Evolutionary conservation across 2,888 invertebrate species (phyloP).

Genomic region (Epiblema foenella): DNA sequence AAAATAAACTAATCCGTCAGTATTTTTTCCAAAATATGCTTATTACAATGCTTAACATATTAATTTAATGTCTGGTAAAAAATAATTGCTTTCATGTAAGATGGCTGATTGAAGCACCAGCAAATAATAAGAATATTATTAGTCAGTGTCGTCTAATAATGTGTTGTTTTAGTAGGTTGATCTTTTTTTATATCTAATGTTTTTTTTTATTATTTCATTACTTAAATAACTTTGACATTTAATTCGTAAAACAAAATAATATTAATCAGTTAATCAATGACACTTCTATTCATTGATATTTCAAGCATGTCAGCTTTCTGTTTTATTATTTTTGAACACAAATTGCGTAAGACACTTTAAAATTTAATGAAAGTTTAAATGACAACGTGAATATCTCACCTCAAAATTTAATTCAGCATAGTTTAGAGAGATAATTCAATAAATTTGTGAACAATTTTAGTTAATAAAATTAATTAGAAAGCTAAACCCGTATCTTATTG

Average conservation of each 20-base stretch:
- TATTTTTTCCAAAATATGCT: too few relatives aligned
- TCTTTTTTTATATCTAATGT: too few relatives aligned
- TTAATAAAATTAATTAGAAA: constrained; percentile 64
- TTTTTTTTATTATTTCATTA: too few relatives aligned
- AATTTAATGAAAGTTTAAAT: constrained; percentile 3
- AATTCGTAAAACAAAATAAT: too few relatives aligned
- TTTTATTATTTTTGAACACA: neutral
- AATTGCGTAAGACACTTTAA: neutral
- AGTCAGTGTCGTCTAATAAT: too few relatives aligned
- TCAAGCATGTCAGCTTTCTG: neutral
- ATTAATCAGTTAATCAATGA: neutral
- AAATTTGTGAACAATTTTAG: constrained; percentile 29
- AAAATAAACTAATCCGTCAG: too few relatives aligned
- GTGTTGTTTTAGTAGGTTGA: too few relatives aligned
- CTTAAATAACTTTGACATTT: too few relatives aligned
- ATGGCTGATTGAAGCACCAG: neutral
- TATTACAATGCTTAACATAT: too few relatives aligned
- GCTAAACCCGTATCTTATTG: constrained; percentile 68
- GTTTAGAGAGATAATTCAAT: constrained; percentile 6
- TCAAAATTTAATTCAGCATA: constrained; percentile 31
- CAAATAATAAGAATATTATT: neutral
- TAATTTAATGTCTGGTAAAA: too few relatives aligned
- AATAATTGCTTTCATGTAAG: too few relatives aligned
- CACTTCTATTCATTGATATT: neutral
- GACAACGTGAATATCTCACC: constrained; percentile 2